Base-by-base conservation (phyloP, 2,113 vertebrate genomes). In the Burhinus bistriatus region DNA sequence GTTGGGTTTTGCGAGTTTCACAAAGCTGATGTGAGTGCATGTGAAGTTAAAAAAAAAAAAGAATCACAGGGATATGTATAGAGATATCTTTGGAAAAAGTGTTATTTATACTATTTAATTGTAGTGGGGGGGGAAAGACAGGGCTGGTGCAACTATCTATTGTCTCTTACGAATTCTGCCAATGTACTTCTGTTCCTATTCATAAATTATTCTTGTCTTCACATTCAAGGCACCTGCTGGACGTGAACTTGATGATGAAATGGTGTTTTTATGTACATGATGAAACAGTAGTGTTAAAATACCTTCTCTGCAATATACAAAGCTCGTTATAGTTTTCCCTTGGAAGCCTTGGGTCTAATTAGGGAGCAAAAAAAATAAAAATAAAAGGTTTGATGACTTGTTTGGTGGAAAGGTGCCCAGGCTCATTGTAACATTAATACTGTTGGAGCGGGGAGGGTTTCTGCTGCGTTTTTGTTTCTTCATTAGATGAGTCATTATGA, bases 381-480 rank as follows among this genome's bases (percentile, higher is more conserved):
- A 27, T 26, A 26, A 19, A 4, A 15, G 7, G 2, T 59, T 5
- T 3, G 3, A 16, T 40, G 59, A 29, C 9, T 72, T 70, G 15
- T 82, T 82, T 73, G 32, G 38, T 90, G 66, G 59, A 89, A 54
- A 81, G 36, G 32, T 78, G 88, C 82, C 57, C 22, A 23, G 45
- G 27, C 29, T 76, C 13, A 1, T 62, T 69, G 55, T 65, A 82
- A 70, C 61, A 5, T 29, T 12, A 36, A 58, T 36, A n/a, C 17
- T 54, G 52, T 30, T 51, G 38, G 71, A 70, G 38, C 0, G 0
- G 34, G 15, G 51, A 81, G 36, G 18, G 34, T 47, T 87, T 87
- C 78, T 87, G 81, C 34, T 51, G 38, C 62, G 85, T 9, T 91
- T 95, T 89, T 75, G 34, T 84, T 71, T 90, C 89, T 85, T 80